These are phyloP conservation scores for Drosophila navojoa DNA, from an alignment of 1,140 invertebrate genomes.

Conservation along the genomic window DNA sequence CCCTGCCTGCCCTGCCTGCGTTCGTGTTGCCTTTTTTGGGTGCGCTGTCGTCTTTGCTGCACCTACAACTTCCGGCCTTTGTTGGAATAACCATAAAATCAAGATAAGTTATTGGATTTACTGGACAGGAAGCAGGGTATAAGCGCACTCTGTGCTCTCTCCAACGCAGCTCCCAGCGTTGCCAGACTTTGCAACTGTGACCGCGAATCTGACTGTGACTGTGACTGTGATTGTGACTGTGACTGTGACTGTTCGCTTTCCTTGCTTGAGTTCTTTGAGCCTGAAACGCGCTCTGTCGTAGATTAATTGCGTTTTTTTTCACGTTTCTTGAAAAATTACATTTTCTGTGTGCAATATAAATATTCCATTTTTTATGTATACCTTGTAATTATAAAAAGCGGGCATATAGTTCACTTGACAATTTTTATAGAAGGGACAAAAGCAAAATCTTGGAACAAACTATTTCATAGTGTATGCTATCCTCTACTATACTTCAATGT, in stretches of 20 bases:
- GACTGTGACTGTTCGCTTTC: not conserved
- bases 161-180: constrained; percentile 2
- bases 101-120: constrained; percentile 83
- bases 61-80: constrained; percentile 81
- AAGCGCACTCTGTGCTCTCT: constrained; percentile 69
- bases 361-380: constrained; percentile 56
- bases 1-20: not conserved
- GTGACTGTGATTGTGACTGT: not conserved
- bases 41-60: constrained; percentile 56
- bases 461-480: no score
- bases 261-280: constrained; percentile 37
- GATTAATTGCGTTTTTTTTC: constrained; percentile 75
- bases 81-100: constrained; percentile 82
- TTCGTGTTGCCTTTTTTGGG: constrained; percentile 11
- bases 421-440: no score
- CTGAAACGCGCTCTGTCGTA: constrained; percentile 62
- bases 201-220: constrained; percentile 15
- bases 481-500: no score
- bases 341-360: constrained; percentile 77
- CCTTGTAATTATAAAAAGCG: constrained; percentile 1
- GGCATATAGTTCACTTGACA: no score
- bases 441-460: no score
- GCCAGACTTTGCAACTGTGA: constrained; percentile 15
- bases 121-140: constrained; percentile 76
- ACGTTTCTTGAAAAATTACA: constrained; percentile 36